A percentile compares a stretch with the other conserved stretches of the same genome.
Conservation (phyloP, 2,797 vertebrate species). For the Enteromius fasciolatus region DNA sequence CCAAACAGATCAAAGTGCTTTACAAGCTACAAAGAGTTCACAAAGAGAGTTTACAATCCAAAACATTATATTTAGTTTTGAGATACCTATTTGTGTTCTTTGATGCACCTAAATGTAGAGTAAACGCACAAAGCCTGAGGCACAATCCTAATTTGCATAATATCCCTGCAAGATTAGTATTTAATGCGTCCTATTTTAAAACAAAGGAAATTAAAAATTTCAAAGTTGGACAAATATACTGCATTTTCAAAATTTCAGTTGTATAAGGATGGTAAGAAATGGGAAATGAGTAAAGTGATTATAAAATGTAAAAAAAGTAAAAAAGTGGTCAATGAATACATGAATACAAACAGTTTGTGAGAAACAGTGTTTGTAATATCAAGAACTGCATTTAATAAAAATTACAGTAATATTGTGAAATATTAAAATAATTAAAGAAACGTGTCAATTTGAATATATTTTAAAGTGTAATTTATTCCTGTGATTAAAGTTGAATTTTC, state of each 20-base stretch:
- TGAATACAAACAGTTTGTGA: not conserved
- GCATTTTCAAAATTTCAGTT: not conserved
- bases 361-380: not conserved
- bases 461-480: too few species aligned
- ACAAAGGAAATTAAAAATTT: not conserved
- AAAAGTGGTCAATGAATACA: not conserved
- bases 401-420: too few species aligned
- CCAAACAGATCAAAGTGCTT: constrained; percentile 4
- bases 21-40: not conserved
- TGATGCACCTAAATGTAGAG: not conserved
- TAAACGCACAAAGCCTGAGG: not conserved
- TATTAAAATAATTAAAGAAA: too few species aligned
- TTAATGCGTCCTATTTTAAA: not conserved
- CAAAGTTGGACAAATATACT: not conserved
- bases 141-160: not conserved
- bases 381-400: too few species aligned
- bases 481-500: not conserved
- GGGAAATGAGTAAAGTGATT: not conserved
- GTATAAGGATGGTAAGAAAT: not conserved
- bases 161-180: not conserved
- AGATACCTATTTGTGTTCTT: not conserved
- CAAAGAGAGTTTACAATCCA: not conserved
- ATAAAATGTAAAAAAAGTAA: not conserved
- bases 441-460: too few species aligned
- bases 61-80: constrained; percentile 3